A percentile compares a stretch with the other conserved stretches of the same genome.
Evolutionary conservation across 2,797 vertebrate species (phyloP).

Genomic region (Intellagama lesueurii): DNA sequence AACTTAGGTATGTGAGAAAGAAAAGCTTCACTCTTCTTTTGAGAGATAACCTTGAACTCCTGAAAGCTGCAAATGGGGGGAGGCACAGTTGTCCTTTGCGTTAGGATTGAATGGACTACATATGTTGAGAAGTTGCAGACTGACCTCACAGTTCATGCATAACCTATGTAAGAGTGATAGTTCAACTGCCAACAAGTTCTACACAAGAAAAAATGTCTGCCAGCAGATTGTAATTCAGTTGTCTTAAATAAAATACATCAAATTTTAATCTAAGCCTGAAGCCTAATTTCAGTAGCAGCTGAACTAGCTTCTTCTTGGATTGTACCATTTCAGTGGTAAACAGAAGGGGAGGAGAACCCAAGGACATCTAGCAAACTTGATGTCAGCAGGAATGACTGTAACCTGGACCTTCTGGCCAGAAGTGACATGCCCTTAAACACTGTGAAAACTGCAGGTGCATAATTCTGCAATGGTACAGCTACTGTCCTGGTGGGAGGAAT

Average conservation of each 20-base stretch:
- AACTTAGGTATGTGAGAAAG: constrained; percentile 49
- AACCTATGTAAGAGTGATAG: not conserved
- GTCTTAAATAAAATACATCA: not conserved
- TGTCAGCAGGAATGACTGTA: not conserved
- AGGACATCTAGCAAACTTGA: not conserved
- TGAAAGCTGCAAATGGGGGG: not conserved
- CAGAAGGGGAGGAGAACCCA: not conserved
- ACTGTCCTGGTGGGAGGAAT: not conserved
- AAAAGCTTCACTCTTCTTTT: not conserved
- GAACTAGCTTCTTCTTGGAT: not conserved
- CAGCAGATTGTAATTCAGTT: not conserved
- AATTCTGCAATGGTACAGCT: too few species aligned
- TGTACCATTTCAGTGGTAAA: not conserved
- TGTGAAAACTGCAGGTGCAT: not conserved
- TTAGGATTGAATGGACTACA: not conserved
- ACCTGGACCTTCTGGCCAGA: too few species aligned
- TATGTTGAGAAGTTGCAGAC: not conserved
- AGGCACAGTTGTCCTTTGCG: not conserved
- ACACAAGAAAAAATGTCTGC: not conserved
- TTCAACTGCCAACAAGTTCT: not conserved
- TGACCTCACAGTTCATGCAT: not conserved
- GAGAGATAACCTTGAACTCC: constrained; percentile 64
- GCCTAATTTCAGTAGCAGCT: not conserved
- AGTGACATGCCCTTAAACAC: not conserved
- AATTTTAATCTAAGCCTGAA: not conserved